A percentile compares a stretch with the other conserved stretches of the same genome.
phyloP scores from a whole-genome alignment of 2,888 invertebrate genomes.

The Urechis unicinctus region DNA sequence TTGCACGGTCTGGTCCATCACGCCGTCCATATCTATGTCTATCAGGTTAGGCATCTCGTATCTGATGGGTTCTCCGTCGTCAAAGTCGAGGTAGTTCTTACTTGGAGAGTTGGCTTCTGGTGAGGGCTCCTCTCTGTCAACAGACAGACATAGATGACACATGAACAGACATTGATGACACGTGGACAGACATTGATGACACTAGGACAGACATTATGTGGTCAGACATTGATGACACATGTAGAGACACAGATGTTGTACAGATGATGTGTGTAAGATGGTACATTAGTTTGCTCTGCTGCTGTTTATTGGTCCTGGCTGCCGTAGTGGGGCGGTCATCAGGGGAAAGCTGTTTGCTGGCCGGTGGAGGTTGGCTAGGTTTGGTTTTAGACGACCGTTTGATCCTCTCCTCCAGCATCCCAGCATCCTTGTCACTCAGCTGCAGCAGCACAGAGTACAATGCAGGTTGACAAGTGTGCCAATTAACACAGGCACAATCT shows the following conservation, averaged over 20 bases:
- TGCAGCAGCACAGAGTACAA: conserved; percentile 47
- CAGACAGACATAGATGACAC: too few species aligned
- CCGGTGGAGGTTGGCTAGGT: conserved; percentile 7
- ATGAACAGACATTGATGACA: too few species aligned
- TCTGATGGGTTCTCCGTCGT: conserved; percentile 20
- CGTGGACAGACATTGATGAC: too few species aligned
- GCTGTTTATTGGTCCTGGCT: too few species aligned
- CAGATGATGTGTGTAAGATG: too few species aligned
- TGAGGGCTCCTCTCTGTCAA: background rate
- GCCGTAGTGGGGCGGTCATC: too few species aligned
- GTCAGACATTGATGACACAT: too few species aligned
- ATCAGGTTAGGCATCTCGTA: conserved; percentile 28
- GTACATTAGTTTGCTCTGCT: too few species aligned
- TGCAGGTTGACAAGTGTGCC: too few species aligned
- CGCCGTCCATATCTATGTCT: conserved; percentile 38
- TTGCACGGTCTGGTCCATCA: conserved; percentile 31
- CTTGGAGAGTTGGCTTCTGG: background rate
- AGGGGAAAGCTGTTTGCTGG: background rate
- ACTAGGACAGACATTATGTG: too few species aligned
- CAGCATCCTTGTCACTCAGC: conserved; percentile 90
- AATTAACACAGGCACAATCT: too few species aligned
- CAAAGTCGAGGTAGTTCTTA: conserved; percentile 59
- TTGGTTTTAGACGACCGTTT: conserved; percentile 65
- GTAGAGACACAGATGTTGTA: too few species aligned
- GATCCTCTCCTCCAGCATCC: conserved; percentile 89